A percentile compares a stretch with the other conserved stretches of the same genome.
These are phyloP conservation scores for Temnothorax ravouxi DNA, from an alignment of 2,888 invertebrate genomes.

Conservation along the genomic window DNA sequence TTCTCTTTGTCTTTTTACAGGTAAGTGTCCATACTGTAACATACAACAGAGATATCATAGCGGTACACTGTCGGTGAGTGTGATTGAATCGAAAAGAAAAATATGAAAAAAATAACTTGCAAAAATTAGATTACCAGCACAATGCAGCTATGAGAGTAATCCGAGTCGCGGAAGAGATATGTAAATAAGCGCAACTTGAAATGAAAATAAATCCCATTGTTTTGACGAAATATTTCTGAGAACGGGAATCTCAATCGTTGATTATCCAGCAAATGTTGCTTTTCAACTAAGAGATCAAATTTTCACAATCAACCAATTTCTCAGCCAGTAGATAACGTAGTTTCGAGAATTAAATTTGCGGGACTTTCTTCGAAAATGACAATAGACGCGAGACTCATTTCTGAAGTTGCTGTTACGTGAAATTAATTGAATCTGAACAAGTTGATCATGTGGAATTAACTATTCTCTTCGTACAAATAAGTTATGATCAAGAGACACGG, in stretches of 20 bases:
- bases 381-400: slow-evolving; percentile 36
- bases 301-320: slow-evolving; percentile 38
- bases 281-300: slow-evolving; percentile 42
- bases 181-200: slow-evolving; percentile 13
- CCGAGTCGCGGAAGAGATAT: not conserved
- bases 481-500: not conserved
- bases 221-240: slow-evolving; percentile 24
- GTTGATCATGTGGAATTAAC: slow-evolving; percentile 38
- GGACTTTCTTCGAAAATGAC: slow-evolving; percentile 6
- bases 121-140: not conserved
- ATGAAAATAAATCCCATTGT: slow-evolving; percentile 26
- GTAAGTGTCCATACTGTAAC: slow-evolving; percentile 8
- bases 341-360: slow-evolving; percentile 44
- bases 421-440: slow-evolving; percentile 36
- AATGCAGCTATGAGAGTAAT: not conserved
- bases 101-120: not conserved
- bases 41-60: not conserved
- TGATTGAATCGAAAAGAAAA: not conserved
- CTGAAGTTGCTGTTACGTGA: slow-evolving; percentile 35
- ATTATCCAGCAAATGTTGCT: slow-evolving; percentile 29
- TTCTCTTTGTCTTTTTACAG: slow-evolving; percentile 6
- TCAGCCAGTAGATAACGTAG: slow-evolving; percentile 9
- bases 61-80: slow-evolving; percentile 8
- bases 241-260: slow-evolving; percentile 27
- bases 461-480: not conserved